phyloP scores from a whole-genome alignment of 2,113 vertebrate genomes.

The Murina feae region DNA sequence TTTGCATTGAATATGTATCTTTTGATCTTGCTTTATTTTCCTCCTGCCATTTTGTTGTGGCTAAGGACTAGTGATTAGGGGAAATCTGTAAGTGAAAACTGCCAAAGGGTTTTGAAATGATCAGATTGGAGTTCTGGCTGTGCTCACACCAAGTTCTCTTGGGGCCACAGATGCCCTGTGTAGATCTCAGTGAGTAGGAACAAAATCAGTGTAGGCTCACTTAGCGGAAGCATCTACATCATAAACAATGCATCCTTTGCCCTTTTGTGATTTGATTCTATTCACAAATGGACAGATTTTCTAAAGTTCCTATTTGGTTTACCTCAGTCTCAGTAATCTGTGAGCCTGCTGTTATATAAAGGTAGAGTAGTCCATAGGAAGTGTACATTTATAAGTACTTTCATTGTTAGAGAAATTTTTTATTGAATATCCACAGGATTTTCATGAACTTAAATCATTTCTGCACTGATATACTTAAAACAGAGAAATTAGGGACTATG shows the following conservation, averaged over 20 bases:
- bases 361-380: neutral
- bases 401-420: neutral
- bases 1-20: constrained; percentile 60
- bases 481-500: neutral
- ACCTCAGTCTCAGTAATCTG: neutral
- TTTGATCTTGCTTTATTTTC: constrained; percentile 75
- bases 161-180: too few species aligned
- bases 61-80: constrained; percentile 35
- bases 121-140: neutral
- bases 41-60: constrained; percentile 69
- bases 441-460: neutral
- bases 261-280: neutral
- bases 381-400: neutral
- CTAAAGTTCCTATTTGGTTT: neutral
- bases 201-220: neutral
- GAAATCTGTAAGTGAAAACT: constrained; percentile 34
- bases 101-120: neutral
- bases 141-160: neutral
- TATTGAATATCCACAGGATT: neutral
- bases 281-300: neutral
- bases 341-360: neutral
- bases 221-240: neutral
- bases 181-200: neutral
- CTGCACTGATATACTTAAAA: neutral
- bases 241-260: neutral